Evolutionary conservation across 2,888 invertebrate species (phyloP).

Genomic region (Drosophila prolongata): DNA sequence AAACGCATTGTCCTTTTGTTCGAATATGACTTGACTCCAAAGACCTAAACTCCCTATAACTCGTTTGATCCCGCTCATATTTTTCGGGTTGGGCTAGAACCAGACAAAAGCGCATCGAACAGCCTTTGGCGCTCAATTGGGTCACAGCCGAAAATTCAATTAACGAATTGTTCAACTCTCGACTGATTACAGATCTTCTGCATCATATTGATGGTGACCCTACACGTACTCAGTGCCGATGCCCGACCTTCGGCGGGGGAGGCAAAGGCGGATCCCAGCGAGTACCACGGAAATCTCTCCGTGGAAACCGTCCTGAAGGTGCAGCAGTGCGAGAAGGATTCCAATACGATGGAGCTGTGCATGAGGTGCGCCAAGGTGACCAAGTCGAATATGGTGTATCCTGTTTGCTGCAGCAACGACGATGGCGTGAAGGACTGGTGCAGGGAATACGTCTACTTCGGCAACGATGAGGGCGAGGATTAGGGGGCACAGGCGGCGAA

Average conservation of each 20-base stretch:
- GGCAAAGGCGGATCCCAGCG: constrained; percentile 55
- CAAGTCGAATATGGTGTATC: constrained; percentile 85
- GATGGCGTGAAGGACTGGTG: constrained; percentile 86
- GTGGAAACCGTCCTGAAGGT: constrained; percentile 79
- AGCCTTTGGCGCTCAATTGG: constrained; percentile 1
- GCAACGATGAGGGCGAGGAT: constrained; percentile 53
- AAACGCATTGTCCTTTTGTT: constrained; percentile 13
- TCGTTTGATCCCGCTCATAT: constrained; percentile 22
- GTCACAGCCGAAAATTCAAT: constrained; percentile 21
- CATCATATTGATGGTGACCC: constrained; percentile 23
- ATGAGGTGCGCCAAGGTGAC: constrained; percentile 86
- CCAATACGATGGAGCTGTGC: constrained; percentile 84
- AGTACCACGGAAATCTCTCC: constrained; percentile 78
- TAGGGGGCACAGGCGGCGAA: constrained; percentile 6
- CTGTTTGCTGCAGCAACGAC: constrained; percentile 86
- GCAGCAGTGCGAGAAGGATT: constrained; percentile 78
- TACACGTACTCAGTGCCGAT: constrained; percentile 42
- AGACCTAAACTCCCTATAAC: neutral
- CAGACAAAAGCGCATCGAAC: constrained; percentile 19
- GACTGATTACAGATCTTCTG: constrained; percentile 43
- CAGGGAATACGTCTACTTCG: constrained; percentile 85
- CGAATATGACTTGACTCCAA: neutral
- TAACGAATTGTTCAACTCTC: constrained; percentile 15
- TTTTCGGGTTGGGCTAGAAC: neutral
- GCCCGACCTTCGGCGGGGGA: constrained; percentile 49